Percentiles rank a stretch among this genome's conserved stretches.
phyloP scores from a whole-genome alignment of 2,113 vertebrate genomes.

The Eptesicus fuscus region DNA sequence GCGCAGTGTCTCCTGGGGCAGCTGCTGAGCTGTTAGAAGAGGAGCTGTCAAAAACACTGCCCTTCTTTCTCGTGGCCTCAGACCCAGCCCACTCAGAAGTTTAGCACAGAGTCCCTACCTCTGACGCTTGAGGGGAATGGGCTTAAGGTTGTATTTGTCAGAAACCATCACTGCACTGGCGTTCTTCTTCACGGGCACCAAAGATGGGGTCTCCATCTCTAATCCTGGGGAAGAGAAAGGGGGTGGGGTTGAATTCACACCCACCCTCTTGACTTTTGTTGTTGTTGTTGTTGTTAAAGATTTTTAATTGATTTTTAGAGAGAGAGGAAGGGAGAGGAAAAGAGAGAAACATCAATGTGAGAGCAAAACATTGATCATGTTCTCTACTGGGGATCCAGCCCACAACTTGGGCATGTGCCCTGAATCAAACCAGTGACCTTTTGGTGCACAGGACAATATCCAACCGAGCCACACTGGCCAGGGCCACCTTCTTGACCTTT shows the following conservation, averaged over 20 bases:
- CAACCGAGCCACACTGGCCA: background rate
- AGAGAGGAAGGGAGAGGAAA: background rate
- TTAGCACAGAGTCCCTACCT: conserved; percentile 75
- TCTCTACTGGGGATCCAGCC: background rate
- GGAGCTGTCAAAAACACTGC: background rate
- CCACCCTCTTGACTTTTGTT: background rate
- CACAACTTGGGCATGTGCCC: background rate
- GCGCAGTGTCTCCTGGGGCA: conserved; percentile 70
- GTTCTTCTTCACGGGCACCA: conserved; percentile 86
- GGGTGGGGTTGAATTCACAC: background rate
- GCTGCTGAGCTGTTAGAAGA: conserved; percentile 61
- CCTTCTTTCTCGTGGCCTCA: background rate
- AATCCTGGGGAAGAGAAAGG: conserved; percentile 79
- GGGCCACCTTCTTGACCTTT: background rate
- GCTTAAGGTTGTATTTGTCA: conserved; percentile 95
- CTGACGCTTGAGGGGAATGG: conserved; percentile 91
- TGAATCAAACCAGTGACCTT: background rate
- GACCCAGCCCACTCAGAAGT: background rate
- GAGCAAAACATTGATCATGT: background rate
- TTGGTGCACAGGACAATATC: background rate
- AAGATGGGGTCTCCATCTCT: conserved; percentile 89
- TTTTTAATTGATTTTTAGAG: background rate
- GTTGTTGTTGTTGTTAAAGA: background rate
- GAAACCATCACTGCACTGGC: conserved; percentile 81
- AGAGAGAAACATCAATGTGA: background rate